Conservation (phyloP, 2,797 vertebrate species). For the Poeciliopsis infans region DNA sequence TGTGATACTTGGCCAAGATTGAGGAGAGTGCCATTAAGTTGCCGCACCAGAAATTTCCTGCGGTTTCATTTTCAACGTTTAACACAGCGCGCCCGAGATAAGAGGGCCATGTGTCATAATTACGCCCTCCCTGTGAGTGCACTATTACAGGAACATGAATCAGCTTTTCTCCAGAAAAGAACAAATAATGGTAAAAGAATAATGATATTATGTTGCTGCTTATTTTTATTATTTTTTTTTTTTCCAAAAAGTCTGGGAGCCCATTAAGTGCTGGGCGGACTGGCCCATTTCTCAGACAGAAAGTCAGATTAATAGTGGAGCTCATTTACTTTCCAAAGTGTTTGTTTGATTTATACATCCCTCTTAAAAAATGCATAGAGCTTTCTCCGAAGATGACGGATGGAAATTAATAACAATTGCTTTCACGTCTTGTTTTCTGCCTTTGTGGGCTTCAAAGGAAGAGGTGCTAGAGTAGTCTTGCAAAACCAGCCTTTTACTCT, state of each 20-base stretch:
- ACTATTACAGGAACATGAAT: constrained; percentile 36
- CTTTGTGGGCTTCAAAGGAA: neutral
- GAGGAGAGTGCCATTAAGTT: constrained; percentile 28
- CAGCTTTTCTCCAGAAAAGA: constrained; percentile 47
- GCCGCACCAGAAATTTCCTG: constrained; percentile 31
- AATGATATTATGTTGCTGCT: constrained; percentile 49
- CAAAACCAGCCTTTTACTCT: too few species aligned
- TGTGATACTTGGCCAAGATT: constrained; percentile 27
- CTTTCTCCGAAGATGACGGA: constrained; percentile 53
- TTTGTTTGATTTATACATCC: constrained; percentile 48
- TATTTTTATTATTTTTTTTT: constrained; percentile 24
- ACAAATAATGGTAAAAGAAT: constrained; percentile 60
- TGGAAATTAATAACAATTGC: neutral
- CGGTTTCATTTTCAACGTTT: constrained; percentile 55
- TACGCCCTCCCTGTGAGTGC: constrained; percentile 50
- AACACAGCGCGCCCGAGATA: constrained; percentile 54
- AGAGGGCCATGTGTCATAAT: constrained; percentile 69
- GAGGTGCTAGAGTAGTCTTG: neutral
- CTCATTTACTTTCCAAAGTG: constrained; percentile 24
- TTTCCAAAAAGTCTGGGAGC: constrained; percentile 34
- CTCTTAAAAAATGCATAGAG: constrained; percentile 40
- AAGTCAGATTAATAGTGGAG: constrained; percentile 45
- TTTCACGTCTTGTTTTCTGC: neutral
- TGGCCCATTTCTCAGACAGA: constrained; percentile 41
- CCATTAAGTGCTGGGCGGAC: constrained; percentile 42